Base-by-base conservation (phyloP, 2,888 invertebrate genomes). In the Eurois occulta region DNA sequence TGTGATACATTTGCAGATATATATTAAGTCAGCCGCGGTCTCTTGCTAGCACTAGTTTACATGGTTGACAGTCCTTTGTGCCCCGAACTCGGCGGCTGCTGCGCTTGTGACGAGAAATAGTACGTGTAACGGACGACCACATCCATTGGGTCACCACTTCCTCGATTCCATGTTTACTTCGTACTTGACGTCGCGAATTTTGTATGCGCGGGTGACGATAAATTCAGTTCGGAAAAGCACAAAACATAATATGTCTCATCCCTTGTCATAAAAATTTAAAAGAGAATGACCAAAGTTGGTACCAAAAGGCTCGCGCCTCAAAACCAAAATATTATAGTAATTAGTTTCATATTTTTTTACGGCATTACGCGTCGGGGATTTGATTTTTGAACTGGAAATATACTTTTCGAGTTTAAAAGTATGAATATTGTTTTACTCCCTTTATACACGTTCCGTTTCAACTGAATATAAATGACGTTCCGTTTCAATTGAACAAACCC, bases 11-110 rank as follows among this genome's bases (percentile, higher is more conserved):
- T 76, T 67, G 77, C 62, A 62, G 35, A 77, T 76, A 43, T 75
- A n/a, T 60, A 67, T 72, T 71, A 72, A 72, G 73, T 75, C 60
- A 28, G 24, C 24, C 65, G 68, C 38, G 67, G 71, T 48, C 38
- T 43, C 71, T 64, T 41, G 72, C 75, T 18, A 38, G 62, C 75
- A 71, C 81, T 70, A 82, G 72, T 72, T 78, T 72, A 73, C 76
- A 62, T 35, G 74, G 67, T 28, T 76, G 86, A 78, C 78, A 76
- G 73, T 66, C 67, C 79, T 78, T 86, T 86, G 80, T 83, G 77
- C 21, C 18, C 7, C 64, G 55, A 66, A 52, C 41, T 52, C 74
- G 60, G 18, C 68, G n/a, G 62, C 32, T 72, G 77, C 43, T 71
- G 72, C 86, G 77, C 72, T 72, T 72, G 75, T 75, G 70, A 64